Evolutionary conservation across 35 echinoderm and acorn worm species (phyloP).

Genomic region (Diadema setosum): DNA sequence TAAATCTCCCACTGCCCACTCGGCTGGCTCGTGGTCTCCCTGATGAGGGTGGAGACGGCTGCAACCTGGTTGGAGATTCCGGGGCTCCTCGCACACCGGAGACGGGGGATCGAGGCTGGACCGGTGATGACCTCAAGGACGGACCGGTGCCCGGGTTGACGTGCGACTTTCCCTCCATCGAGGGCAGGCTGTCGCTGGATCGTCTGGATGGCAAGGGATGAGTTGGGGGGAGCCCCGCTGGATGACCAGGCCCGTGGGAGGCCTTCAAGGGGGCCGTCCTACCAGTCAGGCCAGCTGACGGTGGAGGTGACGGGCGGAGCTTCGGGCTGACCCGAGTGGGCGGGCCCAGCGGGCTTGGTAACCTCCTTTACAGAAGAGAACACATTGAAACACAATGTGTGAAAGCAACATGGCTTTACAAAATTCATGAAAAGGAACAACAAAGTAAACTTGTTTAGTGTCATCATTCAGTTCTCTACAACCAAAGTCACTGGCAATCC

Average conservation of each 20-base stretch:
- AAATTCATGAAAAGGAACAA: too few species aligned
- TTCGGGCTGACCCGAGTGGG: background rate
- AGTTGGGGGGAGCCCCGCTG: background rate
- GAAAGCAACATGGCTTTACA: too few species aligned
- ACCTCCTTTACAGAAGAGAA: too few species aligned
- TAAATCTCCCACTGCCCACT: slow-evolving; percentile 14
- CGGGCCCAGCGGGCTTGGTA: slow-evolving; percentile 17
- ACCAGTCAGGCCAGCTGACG: background rate
- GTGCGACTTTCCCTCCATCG: background rate
- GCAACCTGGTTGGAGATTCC: background rate
- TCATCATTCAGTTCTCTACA: too few species aligned
- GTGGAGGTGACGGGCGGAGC: slow-evolving; percentile 26
- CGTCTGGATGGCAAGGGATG: background rate
- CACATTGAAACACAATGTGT: too few species aligned
- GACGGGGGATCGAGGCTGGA: background rate
- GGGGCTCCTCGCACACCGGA: background rate
- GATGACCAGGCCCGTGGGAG: background rate
- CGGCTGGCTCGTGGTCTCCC: slow-evolving; percentile 9
- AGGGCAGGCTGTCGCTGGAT: background rate
- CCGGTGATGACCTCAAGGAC: background rate
- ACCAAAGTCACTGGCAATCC: too few species aligned
- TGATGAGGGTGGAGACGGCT: slow-evolving; percentile 38
- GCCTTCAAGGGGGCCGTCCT: slow-evolving; percentile 3
- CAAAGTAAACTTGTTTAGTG: too few species aligned
- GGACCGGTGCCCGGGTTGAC: background rate